Evolutionary conservation across 2,888 invertebrate species (phyloP), one percentile per base, ranked within the genome.

Genomic region (Acrobasis consociella): DNA sequence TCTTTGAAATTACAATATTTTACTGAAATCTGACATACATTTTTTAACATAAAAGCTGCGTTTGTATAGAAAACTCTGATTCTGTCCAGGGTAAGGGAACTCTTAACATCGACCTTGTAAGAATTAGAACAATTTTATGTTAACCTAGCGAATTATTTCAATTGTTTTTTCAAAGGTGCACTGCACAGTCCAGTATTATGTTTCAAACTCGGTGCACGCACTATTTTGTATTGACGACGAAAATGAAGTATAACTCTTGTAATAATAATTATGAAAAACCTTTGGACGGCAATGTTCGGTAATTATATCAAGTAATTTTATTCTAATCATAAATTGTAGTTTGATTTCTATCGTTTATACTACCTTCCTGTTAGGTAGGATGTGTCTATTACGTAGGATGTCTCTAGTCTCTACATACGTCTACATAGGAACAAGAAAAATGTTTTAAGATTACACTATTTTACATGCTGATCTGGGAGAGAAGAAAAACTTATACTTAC

Each of bases 301-400:
- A 75, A 77, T 71, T 77, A 77, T 72, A 77, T 80, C 77, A 75
- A 80, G 70, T 80, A 78, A 78, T 78, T 49, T 55, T 62, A 61
- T 53, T 76, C 73, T 78, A 78, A 78, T 75, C 73, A 71, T 71
- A 68, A 22, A 58, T 56, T 70, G 69, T 69, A 56, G 70, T 74
- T 73, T 71, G 53, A 66, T 73, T 73, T 69, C 22, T 60, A 51
- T 31, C 49, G 46, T 52, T 39, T 58, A 7, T 59, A 49, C 39
- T n/a, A 16, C 46, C 53, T 62, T 56, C 5, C 46, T 13, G 0
- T 13, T 13, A 10, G 42, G 11, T 22, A 22, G 22, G 22, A 22
- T 22, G 22, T 22, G n/a, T n/a, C n/a, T n/a, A n/a, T n/a, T n/a
- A n/a, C n/a, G 22, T 22, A 22, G 22, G 22, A 22, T 22, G 22